These are phyloP conservation scores for Eurystomus gularis DNA, from an alignment of 2,113 vertebrate species.

Conservation along the genomic window DNA sequence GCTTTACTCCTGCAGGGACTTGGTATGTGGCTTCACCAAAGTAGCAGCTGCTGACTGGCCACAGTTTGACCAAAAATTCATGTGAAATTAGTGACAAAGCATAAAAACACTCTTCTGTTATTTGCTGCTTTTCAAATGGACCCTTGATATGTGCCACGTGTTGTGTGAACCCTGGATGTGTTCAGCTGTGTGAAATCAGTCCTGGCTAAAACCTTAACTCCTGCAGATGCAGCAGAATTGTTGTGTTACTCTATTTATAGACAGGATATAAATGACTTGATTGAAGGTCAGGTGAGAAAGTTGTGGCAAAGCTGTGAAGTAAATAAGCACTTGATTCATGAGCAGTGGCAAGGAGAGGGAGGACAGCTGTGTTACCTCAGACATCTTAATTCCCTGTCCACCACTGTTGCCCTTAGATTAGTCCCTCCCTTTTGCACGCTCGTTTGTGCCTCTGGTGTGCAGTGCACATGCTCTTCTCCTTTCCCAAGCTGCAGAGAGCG, in stretches of 20 bases:
- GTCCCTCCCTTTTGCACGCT: neutral
- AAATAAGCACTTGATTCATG: neutral
- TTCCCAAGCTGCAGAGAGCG: neutral
- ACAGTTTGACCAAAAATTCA: neutral
- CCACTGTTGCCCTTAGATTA: neutral
- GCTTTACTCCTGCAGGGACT: neutral
- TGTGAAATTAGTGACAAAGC: neutral
- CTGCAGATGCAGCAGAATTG: neutral
- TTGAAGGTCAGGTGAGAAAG: neutral
- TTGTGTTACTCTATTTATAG: neutral
- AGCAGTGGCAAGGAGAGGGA: neutral
- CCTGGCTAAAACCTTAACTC: neutral
- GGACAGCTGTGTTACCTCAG: neutral
- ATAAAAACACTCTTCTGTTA: neutral
- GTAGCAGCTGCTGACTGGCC: neutral
- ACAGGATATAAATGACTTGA: neutral
- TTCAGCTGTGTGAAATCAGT: fast-evolving
- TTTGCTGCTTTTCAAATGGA: neutral
- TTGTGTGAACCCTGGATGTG: fast-evolving
- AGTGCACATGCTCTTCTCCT: neutral
- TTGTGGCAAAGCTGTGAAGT: neutral
- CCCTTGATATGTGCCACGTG: neutral
- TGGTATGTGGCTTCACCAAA: neutral
- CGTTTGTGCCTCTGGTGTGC: neutral
- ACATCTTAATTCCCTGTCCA: neutral